Percentiles rank a stretch among this genome's conserved stretches.
Conservation (phyloP, 2,888 invertebrate species). For the Perizoma flavofasciatum region DNA sequence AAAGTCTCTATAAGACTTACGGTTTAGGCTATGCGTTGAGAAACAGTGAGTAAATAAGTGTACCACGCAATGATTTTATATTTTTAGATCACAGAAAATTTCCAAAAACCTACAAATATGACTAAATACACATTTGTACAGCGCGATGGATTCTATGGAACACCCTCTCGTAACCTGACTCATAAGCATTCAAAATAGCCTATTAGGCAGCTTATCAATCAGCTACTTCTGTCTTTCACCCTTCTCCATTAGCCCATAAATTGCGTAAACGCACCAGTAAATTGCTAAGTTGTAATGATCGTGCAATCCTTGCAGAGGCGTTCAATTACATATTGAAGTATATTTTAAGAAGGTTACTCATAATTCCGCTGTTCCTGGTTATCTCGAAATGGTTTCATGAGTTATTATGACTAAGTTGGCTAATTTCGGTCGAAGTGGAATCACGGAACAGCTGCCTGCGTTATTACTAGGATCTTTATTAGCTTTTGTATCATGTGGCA, state of each 20-base stretch:
- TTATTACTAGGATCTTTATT: conserved; percentile 2
- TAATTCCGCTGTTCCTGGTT: conserved; percentile 50
- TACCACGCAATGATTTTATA: too few relatives aligned
- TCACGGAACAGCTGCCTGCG: conserved; percentile 9
- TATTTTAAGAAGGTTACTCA: conserved; percentile 63
- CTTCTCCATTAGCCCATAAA: conserved; percentile 69
- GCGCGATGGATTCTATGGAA: conserved; percentile 1
- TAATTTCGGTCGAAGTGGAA: conserved; percentile 30
- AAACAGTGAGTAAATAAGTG: too few relatives aligned
- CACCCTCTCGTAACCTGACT: conserved; percentile 10
- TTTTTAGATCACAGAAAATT: too few relatives aligned
- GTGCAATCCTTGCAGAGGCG: conserved; percentile 44
- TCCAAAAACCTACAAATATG: too few relatives aligned
- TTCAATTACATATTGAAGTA: conserved; percentile 51
- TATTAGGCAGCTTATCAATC: background rate
- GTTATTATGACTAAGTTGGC: conserved; percentile 45
- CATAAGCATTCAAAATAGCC: conserved; percentile 10
- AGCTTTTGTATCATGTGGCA: background rate
- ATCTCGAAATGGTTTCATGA: conserved; percentile 50
- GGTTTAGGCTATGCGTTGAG: too few relatives aligned
- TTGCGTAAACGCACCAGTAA: conserved; percentile 60
- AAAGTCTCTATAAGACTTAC: too few relatives aligned
- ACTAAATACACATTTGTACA: too few relatives aligned
- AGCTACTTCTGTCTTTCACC: conserved; percentile 63
- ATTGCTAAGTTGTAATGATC: conserved; percentile 63